Evolutionary conservation across 2,797 vertebrate genomes (phyloP), one percentile per base, ranked within the genome.

Genomic region (Sebastes itinus): DNA sequence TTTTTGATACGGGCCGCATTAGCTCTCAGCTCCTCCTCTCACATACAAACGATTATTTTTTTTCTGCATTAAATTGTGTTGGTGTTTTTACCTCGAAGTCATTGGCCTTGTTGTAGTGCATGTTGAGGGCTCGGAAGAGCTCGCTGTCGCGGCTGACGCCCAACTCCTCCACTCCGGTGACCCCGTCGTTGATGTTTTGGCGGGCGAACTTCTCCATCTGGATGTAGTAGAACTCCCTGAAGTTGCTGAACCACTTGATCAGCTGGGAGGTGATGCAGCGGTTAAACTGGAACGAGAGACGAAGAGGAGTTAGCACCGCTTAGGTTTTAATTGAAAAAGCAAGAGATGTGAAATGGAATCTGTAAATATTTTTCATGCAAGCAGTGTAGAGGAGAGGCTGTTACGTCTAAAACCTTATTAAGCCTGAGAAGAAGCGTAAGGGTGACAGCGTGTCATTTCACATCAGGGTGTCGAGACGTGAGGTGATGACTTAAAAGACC

Each of bases 231-330:
- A 99, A 99, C 96, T 99, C 98, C 65, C 98, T 96, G 96, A 99
- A 99, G 96, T 99, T 99, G 96, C 98, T 99, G 95, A 99, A 99
- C 98, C 98, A 99, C 95, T 99, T 99, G 96, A 99, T 99, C 95
- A 99, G 97, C 96, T 99, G 98, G 93, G 98, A 99, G 90, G 98
- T 99, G 95, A 99, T 99, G 96, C 98, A 99, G 96, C 98, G 97
- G 95, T 99, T 99, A 93, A 99, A 99, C 98, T 99, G 96, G 86
- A 94, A 78, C 2, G 9, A 83, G 58, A 88, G 88, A 95, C 1
- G 69, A 70, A 8, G 66, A 20, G 27, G 58, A 38, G 71, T 87
- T 69, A 85, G 81, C 35, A 23, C 4, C 1, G 61, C 49, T 71
- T 18, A 13, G 2, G 2, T 27, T 23, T 27, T n/a, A 14, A 14